These are phyloP conservation scores for Lathamus discolor DNA, from an alignment of 2,113 vertebrate species.

Conservation along the genomic window DNA sequence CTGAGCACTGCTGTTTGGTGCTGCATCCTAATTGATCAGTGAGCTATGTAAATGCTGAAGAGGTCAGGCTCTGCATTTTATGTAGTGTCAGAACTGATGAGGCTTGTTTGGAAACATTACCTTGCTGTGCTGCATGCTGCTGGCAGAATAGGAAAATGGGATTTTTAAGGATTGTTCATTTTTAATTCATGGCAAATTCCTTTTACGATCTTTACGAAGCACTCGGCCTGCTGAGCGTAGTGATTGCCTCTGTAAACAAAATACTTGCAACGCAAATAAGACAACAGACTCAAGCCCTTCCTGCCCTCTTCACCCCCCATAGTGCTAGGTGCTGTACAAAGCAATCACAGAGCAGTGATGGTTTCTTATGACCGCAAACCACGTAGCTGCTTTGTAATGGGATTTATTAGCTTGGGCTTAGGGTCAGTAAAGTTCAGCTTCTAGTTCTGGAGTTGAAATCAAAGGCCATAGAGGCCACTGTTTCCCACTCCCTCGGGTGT, in stretches of 20 bases:
- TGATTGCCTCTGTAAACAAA: slow-evolving; percentile 41
- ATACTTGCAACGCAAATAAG: background rate
- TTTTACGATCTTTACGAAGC: background rate
- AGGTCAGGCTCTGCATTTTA: slow-evolving; percentile 45
- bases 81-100: slow-evolving; percentile 28
- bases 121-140: slow-evolving; percentile 34
- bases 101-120: slow-evolving; percentile 28
- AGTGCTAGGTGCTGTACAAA: background rate
- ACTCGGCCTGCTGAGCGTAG: background rate
- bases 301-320: background rate
- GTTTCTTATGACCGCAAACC: background rate
- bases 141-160: background rate
- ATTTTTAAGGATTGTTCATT: slow-evolving; percentile 15
- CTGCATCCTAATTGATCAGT: slow-evolving; percentile 47
- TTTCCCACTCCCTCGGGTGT: background rate
- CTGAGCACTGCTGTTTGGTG: slow-evolving; percentile 9
- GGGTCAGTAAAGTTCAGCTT: background rate
- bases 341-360: background rate
- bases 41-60: slow-evolving; percentile 32
- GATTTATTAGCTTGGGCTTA: background rate
- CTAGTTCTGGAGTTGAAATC: background rate
- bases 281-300: background rate
- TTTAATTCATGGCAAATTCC: slow-evolving; percentile 52
- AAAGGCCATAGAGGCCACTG: background rate
- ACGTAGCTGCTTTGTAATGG: background rate